Percentiles rank a stretch among this genome's conserved stretches.
Conservation (phyloP, 2,113 vertebrate species). For the Myiozetetes cayanensis region DNA sequence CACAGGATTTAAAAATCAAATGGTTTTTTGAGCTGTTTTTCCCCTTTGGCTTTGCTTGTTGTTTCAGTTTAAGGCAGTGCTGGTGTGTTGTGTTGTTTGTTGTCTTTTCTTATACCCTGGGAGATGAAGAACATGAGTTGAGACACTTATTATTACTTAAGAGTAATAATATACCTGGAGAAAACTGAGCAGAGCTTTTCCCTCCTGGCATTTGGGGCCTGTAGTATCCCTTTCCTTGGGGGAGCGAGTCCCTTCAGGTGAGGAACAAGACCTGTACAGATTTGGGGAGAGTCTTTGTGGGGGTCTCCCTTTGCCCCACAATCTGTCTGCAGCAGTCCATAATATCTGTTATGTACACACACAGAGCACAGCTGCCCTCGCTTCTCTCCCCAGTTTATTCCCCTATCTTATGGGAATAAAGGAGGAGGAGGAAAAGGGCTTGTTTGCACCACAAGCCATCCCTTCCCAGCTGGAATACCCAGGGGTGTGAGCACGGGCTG, state of each 20-base stretch:
- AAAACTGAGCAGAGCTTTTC: neutral
- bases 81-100: neutral
- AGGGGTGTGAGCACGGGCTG: neutral
- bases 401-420: neutral
- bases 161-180: neutral
- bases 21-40: neutral
- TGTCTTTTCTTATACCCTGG: neutral
- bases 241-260: neutral
- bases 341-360: neutral
- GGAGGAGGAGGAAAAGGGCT: neutral
- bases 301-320: neutral
- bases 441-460: neutral
- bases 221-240: neutral
- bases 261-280: neutral
- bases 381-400: neutral
- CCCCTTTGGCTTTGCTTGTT: neutral
- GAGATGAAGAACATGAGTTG: neutral
- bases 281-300: neutral
- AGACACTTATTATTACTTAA: neutral
- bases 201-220: neutral
- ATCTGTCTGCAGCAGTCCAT: neutral
- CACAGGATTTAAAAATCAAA: neutral
- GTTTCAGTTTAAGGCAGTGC: neutral
- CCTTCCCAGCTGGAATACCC: neutral
- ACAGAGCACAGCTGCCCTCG: rapidly evolving